Evolutionary conservation across 2,113 vertebrate genomes (phyloP).

Genomic region (Amazona guildingii): DNA sequence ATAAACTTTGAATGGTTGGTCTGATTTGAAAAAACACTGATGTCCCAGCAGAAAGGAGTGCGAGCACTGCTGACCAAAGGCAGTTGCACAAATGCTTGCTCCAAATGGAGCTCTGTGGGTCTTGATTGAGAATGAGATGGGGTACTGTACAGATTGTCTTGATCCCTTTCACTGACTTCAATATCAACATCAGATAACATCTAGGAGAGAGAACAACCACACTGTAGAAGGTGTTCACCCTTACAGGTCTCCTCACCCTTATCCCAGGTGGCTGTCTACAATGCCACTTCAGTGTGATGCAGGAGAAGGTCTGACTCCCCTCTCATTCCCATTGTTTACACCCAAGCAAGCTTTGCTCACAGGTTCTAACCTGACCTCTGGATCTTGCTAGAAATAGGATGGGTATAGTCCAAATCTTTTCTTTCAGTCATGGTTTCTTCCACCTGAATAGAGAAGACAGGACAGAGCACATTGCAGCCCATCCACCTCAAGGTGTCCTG

Average conservation of each 20-base stretch:
- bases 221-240: background rate
- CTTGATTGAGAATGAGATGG: background rate
- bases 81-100: background rate
- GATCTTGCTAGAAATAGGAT: background rate
- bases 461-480: background rate
- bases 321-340: background rate
- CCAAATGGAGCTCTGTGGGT: background rate
- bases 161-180: background rate
- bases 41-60: background rate
- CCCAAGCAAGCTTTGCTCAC: background rate
- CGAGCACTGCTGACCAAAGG: background rate
- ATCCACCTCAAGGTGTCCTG: background rate
- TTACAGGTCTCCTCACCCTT: background rate
- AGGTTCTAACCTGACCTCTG: background rate
- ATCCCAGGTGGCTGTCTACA: background rate
- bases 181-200: background rate
- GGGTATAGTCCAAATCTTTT: background rate
- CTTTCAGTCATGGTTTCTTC: background rate
- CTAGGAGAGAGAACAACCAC: background rate
- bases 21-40: background rate
- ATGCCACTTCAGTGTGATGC: fast-evolving
- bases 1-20: background rate
- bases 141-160: background rate
- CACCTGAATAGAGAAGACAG: background rate
- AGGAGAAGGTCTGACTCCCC: background rate